These are phyloP conservation scores for Magallana angulata DNA, from an alignment of 1,140 invertebrate genomes.

Conservation along the genomic window DNA sequence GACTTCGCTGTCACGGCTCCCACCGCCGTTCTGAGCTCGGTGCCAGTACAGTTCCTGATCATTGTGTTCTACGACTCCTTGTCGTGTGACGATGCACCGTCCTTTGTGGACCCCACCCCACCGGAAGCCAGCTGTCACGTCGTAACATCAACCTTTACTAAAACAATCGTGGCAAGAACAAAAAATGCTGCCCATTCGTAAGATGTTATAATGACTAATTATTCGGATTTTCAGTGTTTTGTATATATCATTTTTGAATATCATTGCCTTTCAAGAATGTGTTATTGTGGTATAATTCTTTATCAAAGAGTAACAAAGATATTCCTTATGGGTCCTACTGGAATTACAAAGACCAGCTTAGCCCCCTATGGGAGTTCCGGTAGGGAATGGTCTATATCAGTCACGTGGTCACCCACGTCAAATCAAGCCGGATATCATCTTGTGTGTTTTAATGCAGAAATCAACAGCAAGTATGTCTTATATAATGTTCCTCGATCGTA, in stretches of 20 bases:
- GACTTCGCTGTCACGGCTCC: neutral
- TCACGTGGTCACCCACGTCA: neutral
- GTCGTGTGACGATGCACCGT: neutral
- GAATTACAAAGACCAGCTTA: neutral
- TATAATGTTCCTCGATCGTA: too few species aligned
- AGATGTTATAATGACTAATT: neutral
- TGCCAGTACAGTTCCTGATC: neutral
- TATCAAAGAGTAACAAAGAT: neutral
- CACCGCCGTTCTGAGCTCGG: neutral
- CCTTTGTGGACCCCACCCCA: neutral
- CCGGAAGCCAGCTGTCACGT: neutral
- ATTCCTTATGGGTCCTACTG: neutral
- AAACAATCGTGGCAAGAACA: neutral
- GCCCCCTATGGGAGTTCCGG: neutral
- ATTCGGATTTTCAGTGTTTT: neutral
- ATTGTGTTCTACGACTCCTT: neutral
- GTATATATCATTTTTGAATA: neutral
- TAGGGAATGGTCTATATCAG: conserved; percentile 3
- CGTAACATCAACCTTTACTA: neutral
- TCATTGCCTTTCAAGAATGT: neutral
- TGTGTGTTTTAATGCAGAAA: neutral
- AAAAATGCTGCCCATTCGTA: neutral
- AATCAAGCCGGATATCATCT: neutral
- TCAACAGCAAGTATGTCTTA: neutral
- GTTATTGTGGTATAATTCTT: neutral